These are phyloP conservation scores for Trinorchestia longiramus DNA, from an alignment of 1,140 invertebrate species.

Conservation along the genomic window DNA sequence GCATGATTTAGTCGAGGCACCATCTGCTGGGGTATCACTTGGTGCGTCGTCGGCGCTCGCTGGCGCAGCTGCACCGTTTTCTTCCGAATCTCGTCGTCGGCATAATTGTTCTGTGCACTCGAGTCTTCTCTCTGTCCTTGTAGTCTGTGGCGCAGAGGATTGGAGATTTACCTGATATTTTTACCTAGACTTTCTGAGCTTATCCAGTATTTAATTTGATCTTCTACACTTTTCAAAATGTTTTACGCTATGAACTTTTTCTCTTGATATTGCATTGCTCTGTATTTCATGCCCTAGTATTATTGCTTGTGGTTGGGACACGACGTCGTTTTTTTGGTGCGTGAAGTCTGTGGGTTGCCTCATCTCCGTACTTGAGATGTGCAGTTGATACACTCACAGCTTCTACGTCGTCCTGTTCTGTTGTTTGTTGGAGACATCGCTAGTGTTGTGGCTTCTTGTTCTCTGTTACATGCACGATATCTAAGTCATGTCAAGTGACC, in stretches of 20 bases:
- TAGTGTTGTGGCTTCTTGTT: no score
- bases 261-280: background rate
- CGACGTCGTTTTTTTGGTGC: background rate
- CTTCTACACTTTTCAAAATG: background rate
- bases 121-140: background rate
- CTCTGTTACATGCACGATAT: no score
- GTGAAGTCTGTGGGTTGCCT: no score
- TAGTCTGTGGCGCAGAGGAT: background rate
- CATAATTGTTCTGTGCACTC: background rate
- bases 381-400: no score
- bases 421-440: no score
- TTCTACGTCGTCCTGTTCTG: no score
- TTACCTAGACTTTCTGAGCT: background rate
- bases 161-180: background rate
- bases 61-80: background rate
- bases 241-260: background rate
- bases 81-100: background rate
- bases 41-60: background rate
- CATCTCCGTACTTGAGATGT: no score
- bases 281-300: background rate
- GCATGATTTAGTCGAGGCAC: slow-evolving; percentile 47
- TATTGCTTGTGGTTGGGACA: background rate
- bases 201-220: background rate
- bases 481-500: background rate
- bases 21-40: slow-evolving; percentile 4